Percentiles rank a stretch among this genome's conserved stretches.
phyloP scores from a whole-genome alignment of 2,888 invertebrate genomes.

The Perdita meconis region DNA sequence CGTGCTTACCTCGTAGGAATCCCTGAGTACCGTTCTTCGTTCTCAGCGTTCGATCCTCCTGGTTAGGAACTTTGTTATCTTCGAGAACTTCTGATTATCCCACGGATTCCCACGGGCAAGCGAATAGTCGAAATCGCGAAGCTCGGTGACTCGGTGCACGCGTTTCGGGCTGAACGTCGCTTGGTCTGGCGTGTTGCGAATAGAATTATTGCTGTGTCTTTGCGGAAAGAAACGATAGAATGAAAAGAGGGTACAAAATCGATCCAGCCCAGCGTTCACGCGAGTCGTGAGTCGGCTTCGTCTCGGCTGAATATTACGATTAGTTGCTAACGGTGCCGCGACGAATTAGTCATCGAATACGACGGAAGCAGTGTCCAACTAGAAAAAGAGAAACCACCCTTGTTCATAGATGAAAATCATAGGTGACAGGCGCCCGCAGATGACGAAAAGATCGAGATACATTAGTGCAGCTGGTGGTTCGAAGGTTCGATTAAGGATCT shows the following conservation, averaged over 20 bases:
- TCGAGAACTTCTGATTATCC: not conserved
- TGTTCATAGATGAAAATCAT: constrained; percentile 6
- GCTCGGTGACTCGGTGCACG: constrained; percentile 22
- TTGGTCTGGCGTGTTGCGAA: constrained; percentile 25
- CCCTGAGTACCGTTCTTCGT: constrained; percentile 7
- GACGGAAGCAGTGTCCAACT: constrained; percentile 4
- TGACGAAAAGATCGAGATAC: constrained; percentile 3
- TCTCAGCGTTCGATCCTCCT: constrained; percentile 13
- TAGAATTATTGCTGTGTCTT: constrained; percentile 44
- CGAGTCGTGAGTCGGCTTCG: not conserved
- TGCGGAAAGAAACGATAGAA: constrained; percentile 22
- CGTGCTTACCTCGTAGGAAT: not conserved
- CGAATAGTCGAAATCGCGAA: constrained; percentile 7
- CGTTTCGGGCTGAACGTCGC: constrained; percentile 5
- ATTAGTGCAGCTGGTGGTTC: not conserved
- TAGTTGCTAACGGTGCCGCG: no score
- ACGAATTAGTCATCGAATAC: not conserved
- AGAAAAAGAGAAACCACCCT: not conserved
- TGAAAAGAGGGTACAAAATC: constrained; percentile 27
- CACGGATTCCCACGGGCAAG: constrained; percentile 15
- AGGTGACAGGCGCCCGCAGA: not conserved
- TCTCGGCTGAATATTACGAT: no score
- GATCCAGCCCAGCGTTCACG: constrained; percentile 6
- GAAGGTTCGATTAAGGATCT: constrained; percentile 4
- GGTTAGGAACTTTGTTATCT: constrained; percentile 30